Base-by-base conservation (phyloP, 2,888 invertebrate species). In the Apomyelois bistriatella region DNA sequence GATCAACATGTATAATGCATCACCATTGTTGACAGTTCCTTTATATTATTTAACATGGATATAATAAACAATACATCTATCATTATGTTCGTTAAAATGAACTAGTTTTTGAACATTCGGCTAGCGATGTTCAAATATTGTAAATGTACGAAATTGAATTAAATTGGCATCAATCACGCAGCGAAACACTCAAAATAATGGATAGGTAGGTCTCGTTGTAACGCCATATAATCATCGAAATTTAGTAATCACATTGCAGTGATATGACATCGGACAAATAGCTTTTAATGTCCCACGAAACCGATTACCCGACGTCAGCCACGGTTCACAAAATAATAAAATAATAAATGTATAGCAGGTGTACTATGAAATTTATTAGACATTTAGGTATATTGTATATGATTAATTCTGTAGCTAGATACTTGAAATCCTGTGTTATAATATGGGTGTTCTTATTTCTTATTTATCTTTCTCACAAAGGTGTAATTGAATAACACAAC, bases 221-320 rank as follows among this genome's bases (percentile, higher is more conserved):
- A 52, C 58, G 58, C 57, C 64, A 59, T 57, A 58, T 67, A 71
- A 69, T 64, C 64, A 65, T 63, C 66, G 66, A 76, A 78, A 79
- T 83, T 79, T 81, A 79, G 77, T 81, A 76, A 82, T 85, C 79
- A 72, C 69, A 68, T 78, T 77, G 76, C 76, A 75, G 65, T 77
- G 74, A 74, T 71, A 74, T 78, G 81, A 79, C 74, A 72, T 72
- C 68, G 82, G 87, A 85, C 84, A 85, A 85, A 86, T 82, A 79
- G 80, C 80, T 75, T 79, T 86, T 84, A 81, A 79, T 74, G 82
- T 76, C 71, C 65, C 65, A 58, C 69, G 68, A 68, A 75, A 74
- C 76, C 72, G 73, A 82, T 85, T 79, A 79, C 72, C 71, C 68
- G 66, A 54, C 66, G 61, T 58, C 61, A 60, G 68, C 64, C 66